Evolutionary conservation across 2,113 vertebrate species (phyloP).

Genomic region (Chinchilla lanigera): DNA sequence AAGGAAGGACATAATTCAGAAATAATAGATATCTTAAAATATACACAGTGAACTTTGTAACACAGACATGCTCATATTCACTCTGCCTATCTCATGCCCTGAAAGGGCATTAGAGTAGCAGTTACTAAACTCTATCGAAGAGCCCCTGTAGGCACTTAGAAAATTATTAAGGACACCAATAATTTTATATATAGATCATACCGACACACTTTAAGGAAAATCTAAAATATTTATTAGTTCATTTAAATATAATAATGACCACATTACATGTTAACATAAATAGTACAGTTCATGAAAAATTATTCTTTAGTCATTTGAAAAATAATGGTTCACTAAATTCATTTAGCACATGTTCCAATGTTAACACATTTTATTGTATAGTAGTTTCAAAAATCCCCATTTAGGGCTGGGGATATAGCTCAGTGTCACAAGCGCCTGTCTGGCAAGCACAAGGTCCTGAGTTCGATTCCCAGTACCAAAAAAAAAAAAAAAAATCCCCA

Average conservation of each 20-base stretch:
- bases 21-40: constrained; percentile 40
- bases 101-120: background rate
- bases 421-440: too few relatives aligned
- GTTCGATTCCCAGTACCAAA: too few relatives aligned
- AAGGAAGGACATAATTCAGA: constrained; percentile 75
- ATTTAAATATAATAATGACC: constrained; percentile 30
- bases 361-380: background rate
- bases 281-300: constrained; percentile 40
- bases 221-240: background rate
- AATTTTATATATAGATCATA: background rate
- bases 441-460: too few relatives aligned
- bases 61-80: background rate
- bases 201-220: constrained; percentile 2
- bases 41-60: background rate
- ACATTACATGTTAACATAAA: background rate
- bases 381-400: background rate
- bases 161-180: background rate
- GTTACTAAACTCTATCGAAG: background rate
- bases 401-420: too few relatives aligned
- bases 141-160: background rate
- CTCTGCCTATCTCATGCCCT: background rate
- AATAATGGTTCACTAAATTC: background rate
- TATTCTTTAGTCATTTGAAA: constrained; percentile 26
- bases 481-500: background rate
- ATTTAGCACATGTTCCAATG: background rate